Evolutionary conservation across 2,113 vertebrate species (phyloP).

Genomic region (Neolamprologus modestus): DNA sequence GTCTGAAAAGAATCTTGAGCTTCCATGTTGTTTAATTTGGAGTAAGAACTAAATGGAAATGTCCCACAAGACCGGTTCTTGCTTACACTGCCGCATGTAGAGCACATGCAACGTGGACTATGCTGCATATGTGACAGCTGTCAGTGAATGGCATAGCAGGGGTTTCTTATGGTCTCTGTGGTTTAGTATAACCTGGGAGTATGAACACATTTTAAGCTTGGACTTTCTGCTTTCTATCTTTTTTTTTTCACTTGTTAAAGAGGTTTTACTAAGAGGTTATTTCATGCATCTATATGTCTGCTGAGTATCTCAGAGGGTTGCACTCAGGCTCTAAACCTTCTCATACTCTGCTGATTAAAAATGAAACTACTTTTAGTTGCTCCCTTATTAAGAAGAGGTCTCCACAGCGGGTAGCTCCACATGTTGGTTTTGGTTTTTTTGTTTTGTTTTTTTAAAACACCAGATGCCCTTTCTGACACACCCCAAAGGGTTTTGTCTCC

Average conservation of each 20-base stretch:
- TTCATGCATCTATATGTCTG: background rate
- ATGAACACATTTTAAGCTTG: background rate
- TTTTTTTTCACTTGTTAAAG: background rate
- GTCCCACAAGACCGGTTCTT: background rate
- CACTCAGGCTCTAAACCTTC: background rate
- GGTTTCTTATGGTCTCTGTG: conserved; percentile 25
- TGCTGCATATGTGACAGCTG: conserved; percentile 43
- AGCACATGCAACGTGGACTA: background rate
- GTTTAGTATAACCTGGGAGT: background rate
- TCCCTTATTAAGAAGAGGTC: background rate
- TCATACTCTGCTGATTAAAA: background rate
- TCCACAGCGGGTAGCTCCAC: background rate
- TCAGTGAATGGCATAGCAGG: conserved; percentile 48
- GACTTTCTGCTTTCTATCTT: background rate
- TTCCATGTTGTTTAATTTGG: background rate
- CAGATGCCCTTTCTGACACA: background rate
- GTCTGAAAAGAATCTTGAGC: background rate
- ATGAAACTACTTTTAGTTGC: background rate
- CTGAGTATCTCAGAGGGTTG: background rate
- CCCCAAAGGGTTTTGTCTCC: background rate
- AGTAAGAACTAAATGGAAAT: background rate
- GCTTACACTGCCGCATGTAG: background rate
- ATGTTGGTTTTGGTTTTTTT: background rate
- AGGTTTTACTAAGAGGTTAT: background rate
- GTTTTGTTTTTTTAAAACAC: background rate